phyloP scores from a whole-genome alignment of 2,797 vertebrate species.

The Sebastes cheni region DNA sequence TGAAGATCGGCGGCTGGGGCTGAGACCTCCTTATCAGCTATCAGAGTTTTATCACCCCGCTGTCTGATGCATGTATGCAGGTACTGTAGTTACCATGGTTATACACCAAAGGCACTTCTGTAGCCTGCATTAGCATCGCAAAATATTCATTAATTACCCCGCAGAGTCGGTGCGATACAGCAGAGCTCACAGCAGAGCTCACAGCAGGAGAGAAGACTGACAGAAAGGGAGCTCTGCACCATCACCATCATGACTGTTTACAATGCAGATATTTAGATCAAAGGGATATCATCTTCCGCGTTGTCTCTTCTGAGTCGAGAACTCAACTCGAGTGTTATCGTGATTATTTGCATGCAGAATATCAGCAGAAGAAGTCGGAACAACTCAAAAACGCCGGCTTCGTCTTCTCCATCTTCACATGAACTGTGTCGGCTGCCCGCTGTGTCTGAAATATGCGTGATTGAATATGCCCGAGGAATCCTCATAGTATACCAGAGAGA shows the following conservation, averaged over 20 bases:
- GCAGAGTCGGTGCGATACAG: slow-evolving; percentile 42
- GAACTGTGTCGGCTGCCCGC: background rate
- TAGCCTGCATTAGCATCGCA: slow-evolving; percentile 64
- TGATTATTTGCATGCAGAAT: slow-evolving; percentile 6
- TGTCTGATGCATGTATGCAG: slow-evolving; percentile 56
- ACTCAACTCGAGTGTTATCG: background rate
- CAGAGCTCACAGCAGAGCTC: slow-evolving; percentile 33
- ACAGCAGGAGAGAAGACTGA: slow-evolving; percentile 59
- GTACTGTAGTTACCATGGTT: slow-evolving; percentile 72
- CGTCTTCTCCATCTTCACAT: background rate
- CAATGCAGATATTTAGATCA: slow-evolving; percentile 63
- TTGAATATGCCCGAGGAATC: slow-evolving; percentile 23
- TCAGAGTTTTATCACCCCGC: slow-evolving; percentile 50
- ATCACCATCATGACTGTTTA: slow-evolving; percentile 45
- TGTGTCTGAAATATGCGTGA: slow-evolving; percentile 32
- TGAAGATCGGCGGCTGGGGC: slow-evolving; percentile 61
- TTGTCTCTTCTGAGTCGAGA: slow-evolving; percentile 15
- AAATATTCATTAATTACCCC: slow-evolving; percentile 75
- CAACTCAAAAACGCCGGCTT: background rate
- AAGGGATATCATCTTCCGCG: slow-evolving; percentile 42
- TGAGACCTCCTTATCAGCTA: slow-evolving; percentile 57
- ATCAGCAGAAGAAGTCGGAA: background rate
- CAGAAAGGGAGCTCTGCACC: slow-evolving; percentile 34
- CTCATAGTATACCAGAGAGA: background rate
- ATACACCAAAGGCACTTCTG: slow-evolving; percentile 62